These are phyloP conservation scores for Machimus rusticus DNA, from an alignment of 2,888 invertebrate species.

Conservation along the genomic window DNA sequence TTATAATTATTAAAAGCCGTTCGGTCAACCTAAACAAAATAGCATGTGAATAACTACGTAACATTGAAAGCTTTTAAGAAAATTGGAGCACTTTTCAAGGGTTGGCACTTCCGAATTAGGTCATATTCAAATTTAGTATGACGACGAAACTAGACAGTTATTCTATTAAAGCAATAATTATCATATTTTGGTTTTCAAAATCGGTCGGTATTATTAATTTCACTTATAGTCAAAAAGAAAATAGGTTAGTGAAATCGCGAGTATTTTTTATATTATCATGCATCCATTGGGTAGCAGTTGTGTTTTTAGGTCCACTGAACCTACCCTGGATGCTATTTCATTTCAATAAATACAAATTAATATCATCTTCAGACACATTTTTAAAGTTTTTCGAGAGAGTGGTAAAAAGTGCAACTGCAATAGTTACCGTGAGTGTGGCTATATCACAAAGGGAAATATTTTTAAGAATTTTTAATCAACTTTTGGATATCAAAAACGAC, in stretches of 20 bases:
- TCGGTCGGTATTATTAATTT: neutral
- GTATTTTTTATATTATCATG: neutral
- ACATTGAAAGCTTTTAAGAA: neutral
- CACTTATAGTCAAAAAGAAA: neutral
- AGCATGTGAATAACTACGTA: neutral
- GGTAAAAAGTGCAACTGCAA: neutral
- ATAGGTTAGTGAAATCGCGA: neutral
- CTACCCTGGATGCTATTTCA: neutral
- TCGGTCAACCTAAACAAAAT: neutral
- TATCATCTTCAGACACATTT: neutral
- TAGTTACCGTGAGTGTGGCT: neutral
- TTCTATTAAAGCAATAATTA: neutral
- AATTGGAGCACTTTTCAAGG: neutral
- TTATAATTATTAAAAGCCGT: neutral
- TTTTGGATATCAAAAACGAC: neutral
- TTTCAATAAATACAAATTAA: neutral
- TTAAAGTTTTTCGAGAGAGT: neutral
- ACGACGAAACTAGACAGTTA: neutral
- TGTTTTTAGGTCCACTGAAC: neutral
- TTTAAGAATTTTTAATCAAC: neutral
- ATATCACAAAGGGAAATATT: neutral
- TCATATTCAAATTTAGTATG: neutral
- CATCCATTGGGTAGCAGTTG: neutral
- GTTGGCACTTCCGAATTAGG: neutral
- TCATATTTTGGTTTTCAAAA: neutral